Evolutionary conservation across 2,113 vertebrate species (phyloP).

Genomic region (Peromyscus californicus): DNA sequence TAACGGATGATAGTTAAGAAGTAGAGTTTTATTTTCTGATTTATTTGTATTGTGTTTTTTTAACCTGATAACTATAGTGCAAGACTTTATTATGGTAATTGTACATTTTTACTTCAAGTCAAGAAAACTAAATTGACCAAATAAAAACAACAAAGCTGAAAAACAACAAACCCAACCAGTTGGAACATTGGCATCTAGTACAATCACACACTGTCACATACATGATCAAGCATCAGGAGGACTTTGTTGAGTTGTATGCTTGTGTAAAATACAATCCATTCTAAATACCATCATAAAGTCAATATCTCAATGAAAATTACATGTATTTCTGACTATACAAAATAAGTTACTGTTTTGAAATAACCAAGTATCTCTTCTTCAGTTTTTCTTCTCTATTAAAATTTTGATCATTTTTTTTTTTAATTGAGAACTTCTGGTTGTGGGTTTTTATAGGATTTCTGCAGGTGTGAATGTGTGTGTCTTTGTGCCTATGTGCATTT

Average conservation of each 20-base stretch:
- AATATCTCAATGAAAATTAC: constrained; percentile 57
- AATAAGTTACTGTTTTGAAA: constrained; percentile 64
- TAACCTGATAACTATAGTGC: neutral
- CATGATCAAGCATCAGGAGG: neutral
- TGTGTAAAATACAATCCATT: constrained; percentile 53
- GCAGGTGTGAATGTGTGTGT: neutral
- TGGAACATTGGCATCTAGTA: neutral
- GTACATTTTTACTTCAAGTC: neutral
- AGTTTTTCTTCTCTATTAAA: constrained; percentile 52
- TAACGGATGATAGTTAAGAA: neutral
- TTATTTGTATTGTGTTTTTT: neutral
- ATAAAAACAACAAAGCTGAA: neutral
- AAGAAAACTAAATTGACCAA: neutral
- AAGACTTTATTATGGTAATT: neutral
- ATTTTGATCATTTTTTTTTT: neutral
- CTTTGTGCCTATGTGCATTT: neutral
- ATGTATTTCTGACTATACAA: constrained; percentile 61
- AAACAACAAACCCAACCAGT: neutral
- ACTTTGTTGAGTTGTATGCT: constrained; percentile 4
- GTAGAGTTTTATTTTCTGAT: neutral
- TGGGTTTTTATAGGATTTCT: neutral
- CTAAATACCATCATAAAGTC: neutral
- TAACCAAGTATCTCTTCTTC: constrained; percentile 74
- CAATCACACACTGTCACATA: neutral
- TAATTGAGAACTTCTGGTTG: neutral